Evolutionary conservation across 2,113 vertebrate species (phyloP), one percentile per base, ranked within the genome.

Genomic region (Morone saxatilis): DNA sequence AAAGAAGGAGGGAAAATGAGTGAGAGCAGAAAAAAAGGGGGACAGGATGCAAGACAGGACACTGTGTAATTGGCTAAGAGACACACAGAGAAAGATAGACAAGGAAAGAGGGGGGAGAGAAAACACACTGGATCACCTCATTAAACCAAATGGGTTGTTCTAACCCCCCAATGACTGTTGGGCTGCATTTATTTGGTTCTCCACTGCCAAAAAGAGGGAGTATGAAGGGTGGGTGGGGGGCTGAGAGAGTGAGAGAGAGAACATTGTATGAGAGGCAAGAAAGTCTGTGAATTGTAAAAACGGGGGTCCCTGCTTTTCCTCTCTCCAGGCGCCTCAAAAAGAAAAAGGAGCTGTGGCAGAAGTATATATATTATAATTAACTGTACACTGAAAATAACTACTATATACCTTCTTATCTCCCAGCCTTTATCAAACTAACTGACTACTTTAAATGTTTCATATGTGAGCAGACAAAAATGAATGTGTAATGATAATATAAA

Each of bases 21-120:
- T 81, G 68, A 88, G 84, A 77, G 25, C 71, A 73, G 67, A 81
- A 89, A 88, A 76, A 86, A 87, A 78, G 45, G 70, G 61, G 68
- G 74, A 76, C 76, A 86, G 90, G 89, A 86, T 93, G 90, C 83
- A 90, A 93, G 93, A 92, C 91, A 82, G 93, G 95, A 96, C 95
- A 94, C 93, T 80, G 92, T 96, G 95, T 95, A 96, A 95, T 96
- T 95, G 95, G 88, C 89, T 95, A 93, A 95, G 92, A 93, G 88
- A 86, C 66, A 78, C 8, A 79, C 31, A 80, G 70, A 76, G 71
- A 77, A 54, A 78, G 78, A 92, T 89, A 91, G 90, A 83, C 53
- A 71, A 63, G 65, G 48, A 77, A 59, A 86, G 71, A 65, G 36
- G 94, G 91, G 31, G 89, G 89, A 74, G 75, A 74, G 75, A 88